Conservation (phyloP, 2,888 invertebrate species). For the Lottia scabra region DNA sequence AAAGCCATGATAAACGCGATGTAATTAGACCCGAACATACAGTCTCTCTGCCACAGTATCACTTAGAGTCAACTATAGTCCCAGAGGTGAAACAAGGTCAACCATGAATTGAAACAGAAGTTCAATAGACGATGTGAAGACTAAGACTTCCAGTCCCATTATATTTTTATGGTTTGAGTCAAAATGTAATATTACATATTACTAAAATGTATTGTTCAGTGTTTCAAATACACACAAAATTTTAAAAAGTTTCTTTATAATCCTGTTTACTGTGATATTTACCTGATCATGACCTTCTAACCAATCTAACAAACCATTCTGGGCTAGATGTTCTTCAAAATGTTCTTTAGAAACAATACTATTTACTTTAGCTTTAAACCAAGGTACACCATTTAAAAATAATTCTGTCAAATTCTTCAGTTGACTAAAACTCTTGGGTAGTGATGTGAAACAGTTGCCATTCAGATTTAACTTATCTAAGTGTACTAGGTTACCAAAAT, state of each 20-base stretch:
- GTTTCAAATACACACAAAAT: no score
- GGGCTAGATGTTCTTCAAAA: constrained; percentile 45
- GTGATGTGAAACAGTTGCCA: constrained; percentile 49
- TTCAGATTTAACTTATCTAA: constrained; percentile 45
- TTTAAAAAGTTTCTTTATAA: not conserved
- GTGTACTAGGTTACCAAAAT: constrained; percentile 46
- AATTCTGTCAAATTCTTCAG: constrained; percentile 48
- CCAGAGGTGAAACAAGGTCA: no score
- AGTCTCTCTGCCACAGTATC: no score
- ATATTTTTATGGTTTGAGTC: no score
- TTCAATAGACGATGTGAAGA: no score
- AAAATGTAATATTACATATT: no score
- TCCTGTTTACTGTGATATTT: not conserved
- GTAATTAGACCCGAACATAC: no score
- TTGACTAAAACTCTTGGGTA: constrained; percentile 46
- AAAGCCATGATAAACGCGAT: no score
- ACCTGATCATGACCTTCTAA: constrained; percentile 49
- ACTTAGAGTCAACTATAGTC: no score
- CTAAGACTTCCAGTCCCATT: no score
- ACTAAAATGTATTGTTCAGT: no score
- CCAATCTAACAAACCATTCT: constrained; percentile 42
- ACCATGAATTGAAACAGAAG: no score
- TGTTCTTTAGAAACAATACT: constrained; percentile 46
- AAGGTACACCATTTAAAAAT: constrained; percentile 54
- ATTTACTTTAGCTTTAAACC: constrained; percentile 44